Evolutionary conservation across 37 sponge, comb jelly and placozoan species (phyloP).

Genomic region (Ianthella basta): DNA sequence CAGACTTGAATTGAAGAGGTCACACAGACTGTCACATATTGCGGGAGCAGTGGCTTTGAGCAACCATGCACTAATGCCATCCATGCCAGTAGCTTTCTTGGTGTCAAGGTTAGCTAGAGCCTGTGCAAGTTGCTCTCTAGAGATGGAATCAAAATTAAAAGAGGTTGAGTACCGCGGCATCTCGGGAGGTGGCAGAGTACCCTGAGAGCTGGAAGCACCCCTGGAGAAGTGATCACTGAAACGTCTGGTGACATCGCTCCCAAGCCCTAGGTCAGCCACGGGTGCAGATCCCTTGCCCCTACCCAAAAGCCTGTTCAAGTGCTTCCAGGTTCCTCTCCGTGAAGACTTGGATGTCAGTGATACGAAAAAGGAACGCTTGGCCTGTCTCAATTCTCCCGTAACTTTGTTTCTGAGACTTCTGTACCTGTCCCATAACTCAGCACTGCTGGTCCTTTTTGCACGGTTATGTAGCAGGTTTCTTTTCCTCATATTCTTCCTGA

Average conservation of each 20-base stretch:
- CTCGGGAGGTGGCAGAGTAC: background rate
- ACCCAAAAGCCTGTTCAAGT: no score
- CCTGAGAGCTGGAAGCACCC: background rate
- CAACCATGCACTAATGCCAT: slow-evolving; percentile 22
- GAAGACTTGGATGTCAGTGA: no score
- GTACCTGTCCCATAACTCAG: background rate
- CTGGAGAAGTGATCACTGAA: slow-evolving; percentile 13
- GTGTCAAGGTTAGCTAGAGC: background rate
- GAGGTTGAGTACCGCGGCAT: background rate
- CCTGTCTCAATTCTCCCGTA: background rate
- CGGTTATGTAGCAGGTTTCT: background rate
- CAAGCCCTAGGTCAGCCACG: background rate
- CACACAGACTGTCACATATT: background rate
- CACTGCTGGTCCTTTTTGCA: background rate
- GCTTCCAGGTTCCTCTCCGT: no score
- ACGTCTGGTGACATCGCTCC: background rate
- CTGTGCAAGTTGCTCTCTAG: background rate
- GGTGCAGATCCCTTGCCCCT: background rate
- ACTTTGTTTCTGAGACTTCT: slow-evolving; percentile 10
- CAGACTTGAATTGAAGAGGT: slow-evolving; percentile 17
- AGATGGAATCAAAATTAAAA: background rate
- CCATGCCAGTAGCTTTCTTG: slow-evolving; percentile 5
- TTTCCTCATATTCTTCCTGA: background rate
- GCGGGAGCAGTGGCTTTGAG: slow-evolving; percentile 22
- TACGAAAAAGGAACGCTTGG: background rate